These are phyloP conservation scores for Benthosema pterotum DNA, from an alignment of 2,797 vertebrate genomes.

Conservation along the genomic window DNA sequence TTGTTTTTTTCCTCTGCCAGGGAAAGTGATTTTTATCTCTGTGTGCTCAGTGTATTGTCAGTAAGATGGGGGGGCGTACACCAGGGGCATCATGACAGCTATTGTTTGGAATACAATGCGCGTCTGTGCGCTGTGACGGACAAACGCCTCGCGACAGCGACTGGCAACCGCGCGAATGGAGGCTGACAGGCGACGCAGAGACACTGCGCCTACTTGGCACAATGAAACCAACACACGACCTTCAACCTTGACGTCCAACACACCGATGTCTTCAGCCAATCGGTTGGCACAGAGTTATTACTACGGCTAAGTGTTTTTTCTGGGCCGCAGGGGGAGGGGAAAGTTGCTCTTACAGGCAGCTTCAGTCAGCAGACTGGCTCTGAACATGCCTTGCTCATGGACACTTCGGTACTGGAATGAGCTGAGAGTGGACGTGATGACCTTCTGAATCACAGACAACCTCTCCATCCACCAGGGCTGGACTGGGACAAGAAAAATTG, in stretches of 20 bases:
- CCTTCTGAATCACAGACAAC: too few species aligned
- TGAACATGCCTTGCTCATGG: not conserved
- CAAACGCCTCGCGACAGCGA: slow-evolving; percentile 52
- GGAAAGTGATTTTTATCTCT: slow-evolving; percentile 3
- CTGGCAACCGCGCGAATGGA: slow-evolving; percentile 38
- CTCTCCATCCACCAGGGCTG: too few species aligned
- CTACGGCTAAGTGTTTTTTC: too few species aligned
- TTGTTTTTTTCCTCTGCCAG: too few species aligned
- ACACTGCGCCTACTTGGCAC: slow-evolving; percentile 28
- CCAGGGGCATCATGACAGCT: slow-evolving; percentile 18
- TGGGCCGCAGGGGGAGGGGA: too few species aligned
- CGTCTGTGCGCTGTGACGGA: slow-evolving; percentile 53
- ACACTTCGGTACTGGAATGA: too few species aligned
- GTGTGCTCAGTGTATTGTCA: slow-evolving; percentile 5
- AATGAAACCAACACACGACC: slow-evolving; percentile 3
- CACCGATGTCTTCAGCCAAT: too few species aligned
- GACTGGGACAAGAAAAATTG: too few species aligned
- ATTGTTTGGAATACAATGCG: slow-evolving; percentile 54
- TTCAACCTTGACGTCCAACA: not conserved
- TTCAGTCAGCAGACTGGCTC: too few species aligned
- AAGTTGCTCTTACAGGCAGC: too few species aligned
- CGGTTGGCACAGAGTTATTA: too few species aligned
- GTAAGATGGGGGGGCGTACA: slow-evolving; percentile 3
- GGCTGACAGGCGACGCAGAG: slow-evolving; percentile 52
- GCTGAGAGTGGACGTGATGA: too few species aligned